Conservation (phyloP, 2,113 vertebrate species). For the Bos taurus region DNA sequence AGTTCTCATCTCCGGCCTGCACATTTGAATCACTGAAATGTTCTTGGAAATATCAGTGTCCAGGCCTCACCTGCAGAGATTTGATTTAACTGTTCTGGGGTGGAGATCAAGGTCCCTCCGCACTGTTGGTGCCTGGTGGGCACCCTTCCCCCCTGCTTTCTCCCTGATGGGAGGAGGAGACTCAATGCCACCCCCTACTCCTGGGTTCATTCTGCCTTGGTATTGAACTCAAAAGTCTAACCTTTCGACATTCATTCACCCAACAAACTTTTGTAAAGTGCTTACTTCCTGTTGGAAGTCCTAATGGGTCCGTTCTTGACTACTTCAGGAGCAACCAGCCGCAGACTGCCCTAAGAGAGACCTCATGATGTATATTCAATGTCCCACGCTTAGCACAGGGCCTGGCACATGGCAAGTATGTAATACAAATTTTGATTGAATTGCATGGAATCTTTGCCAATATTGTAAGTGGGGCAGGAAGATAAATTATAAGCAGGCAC, state of each 20-base stretch:
- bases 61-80: neutral
- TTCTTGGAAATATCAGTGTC: neutral
- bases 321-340: neutral
- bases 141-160: accelerated
- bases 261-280: neutral
- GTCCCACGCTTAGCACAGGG: neutral
- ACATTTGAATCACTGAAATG: neutral
- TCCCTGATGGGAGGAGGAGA: no score
- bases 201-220: neutral
- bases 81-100: neutral
- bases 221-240: neutral
- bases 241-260: neutral
- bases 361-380: accelerated
- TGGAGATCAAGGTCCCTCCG: neutral
- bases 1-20: neutral
- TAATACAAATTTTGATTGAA: neutral
- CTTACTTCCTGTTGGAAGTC: neutral
- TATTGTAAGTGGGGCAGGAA: neutral
- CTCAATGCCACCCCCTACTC: accelerated
- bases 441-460: neutral
- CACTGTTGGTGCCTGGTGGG: no score
- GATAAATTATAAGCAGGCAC: neutral
- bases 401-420: neutral
- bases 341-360: neutral
- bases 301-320: neutral